phyloP scores from a whole-genome alignment of 2,888 invertebrate genomes.

The Tethea ocularis region DNA sequence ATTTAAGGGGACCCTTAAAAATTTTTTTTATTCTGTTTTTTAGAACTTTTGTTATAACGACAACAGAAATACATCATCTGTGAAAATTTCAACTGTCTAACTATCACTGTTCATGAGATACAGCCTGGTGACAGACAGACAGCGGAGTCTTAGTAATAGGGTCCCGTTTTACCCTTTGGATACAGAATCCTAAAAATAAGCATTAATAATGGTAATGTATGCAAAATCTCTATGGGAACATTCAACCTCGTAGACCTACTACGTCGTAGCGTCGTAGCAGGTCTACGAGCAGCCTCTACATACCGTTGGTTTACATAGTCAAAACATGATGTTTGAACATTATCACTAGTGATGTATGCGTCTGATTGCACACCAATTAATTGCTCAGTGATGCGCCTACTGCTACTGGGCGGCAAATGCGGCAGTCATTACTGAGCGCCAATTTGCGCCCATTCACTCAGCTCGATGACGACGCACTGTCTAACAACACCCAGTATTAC shows the following conservation, averaged over 20 bases:
- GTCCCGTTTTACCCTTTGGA: too few relatives aligned
- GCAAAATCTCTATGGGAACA: too few relatives aligned
- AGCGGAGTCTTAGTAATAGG: too few relatives aligned
- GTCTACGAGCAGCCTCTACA: background rate
- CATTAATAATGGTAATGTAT: too few relatives aligned
- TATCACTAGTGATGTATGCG: constrained; percentile 1
- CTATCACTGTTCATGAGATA: too few relatives aligned
- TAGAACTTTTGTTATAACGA: too few relatives aligned
- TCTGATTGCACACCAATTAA: constrained; percentile 11
- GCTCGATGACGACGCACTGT: constrained; percentile 2
- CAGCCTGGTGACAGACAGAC: too few relatives aligned
- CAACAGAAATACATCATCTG: too few relatives aligned
- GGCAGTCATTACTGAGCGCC: constrained; percentile 28
- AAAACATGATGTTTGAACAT: constrained; percentile 12
- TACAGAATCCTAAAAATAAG: too few relatives aligned
- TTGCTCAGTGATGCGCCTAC: constrained; percentile 7
- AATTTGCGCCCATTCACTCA: constrained; percentile 33
- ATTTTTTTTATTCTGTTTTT: too few relatives aligned
- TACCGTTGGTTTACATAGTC: background rate
- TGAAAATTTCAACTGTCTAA: too few relatives aligned
- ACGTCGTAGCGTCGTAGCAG: background rate
- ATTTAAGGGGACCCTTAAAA: too few relatives aligned
- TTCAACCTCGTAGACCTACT: background rate
- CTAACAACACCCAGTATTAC: constrained; percentile 4
- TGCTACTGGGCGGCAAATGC: constrained; percentile 11